Base-by-base conservation (phyloP, 2,888 invertebrate genomes). In the Ommatoiulus sabulosus region DNA sequence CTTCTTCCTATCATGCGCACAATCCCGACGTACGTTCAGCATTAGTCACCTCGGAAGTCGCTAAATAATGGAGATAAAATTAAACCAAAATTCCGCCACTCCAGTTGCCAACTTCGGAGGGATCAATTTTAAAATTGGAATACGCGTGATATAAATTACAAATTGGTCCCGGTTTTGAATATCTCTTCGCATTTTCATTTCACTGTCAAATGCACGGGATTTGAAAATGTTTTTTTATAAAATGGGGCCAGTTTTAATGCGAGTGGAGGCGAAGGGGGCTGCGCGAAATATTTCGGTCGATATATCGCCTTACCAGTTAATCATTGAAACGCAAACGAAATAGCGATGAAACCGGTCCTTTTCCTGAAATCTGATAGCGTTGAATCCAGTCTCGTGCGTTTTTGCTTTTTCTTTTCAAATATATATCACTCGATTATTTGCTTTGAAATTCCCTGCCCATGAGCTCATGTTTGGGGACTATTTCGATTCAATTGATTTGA, bases 261-360 rank as follows among this genome's bases (percentile, higher is more conserved):
- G 35, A 80, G 35, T 43, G 10, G 80, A 80, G 35, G 80, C 80
- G 12, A 80, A 80, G 80, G 80, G 80, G 80, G 35, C 80, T 24
- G 80, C 24, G 7, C 15, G 15, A 43, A 80, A 43, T 35, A 15
- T 12, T 12, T 80, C 80, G 35, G 12, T 80, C 35, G 80, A 80
- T 80, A 80, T 35, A 80, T 80, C 80, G 80, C 35, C 80, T 80
- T 80, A 80, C 80, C 80, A 80, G 80, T 80, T 80, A 80, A 80
- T 80, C 80, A 80, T 80, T 80, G 80, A 80, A 80, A 80, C 80
- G 80, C 35, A 80, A 80, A 80, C 80, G 80, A 80, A 80, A 43
- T 80, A 24, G 35, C 35, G 10, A 10, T 3, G 12, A 35, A 35
- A 80, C 80, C 35, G 80, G 80, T 80, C 80, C 80, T 80, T 80